Evolutionary conservation across 2,113 vertebrate genomes (phyloP).

Genomic region (Lagopus muta): DNA sequence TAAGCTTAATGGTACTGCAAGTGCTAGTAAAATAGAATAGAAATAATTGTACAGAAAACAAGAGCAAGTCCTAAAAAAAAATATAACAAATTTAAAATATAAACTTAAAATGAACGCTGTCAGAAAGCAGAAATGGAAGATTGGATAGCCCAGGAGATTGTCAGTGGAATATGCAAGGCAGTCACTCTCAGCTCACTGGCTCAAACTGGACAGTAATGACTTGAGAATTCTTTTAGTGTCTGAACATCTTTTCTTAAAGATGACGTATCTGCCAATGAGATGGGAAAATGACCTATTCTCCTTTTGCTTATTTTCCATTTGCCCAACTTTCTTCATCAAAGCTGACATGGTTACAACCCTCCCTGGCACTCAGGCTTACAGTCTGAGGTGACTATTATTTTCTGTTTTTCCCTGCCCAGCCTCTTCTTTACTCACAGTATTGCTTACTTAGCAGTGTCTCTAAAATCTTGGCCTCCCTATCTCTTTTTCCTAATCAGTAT

Average conservation of each 20-base stretch:
- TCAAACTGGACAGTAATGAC: background rate
- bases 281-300: accelerated
- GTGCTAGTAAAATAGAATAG: background rate
- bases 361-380: background rate
- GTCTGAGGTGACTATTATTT: background rate
- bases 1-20: background rate
- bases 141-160: background rate
- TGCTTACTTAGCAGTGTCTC: background rate
- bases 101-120: background rate
- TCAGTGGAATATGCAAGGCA: background rate
- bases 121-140: background rate
- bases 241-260: background rate
- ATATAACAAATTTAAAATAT: background rate
- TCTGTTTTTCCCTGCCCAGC: background rate
- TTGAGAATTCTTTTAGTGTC: background rate
- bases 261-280: background rate
- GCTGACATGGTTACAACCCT: background rate
- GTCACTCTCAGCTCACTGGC: background rate
- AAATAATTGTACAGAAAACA: background rate
- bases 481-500: background rate
- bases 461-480: background rate
- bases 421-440: background rate
- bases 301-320: background rate
- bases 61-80: background rate
- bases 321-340: background rate